These are phyloP conservation scores for Heteromormyrus szaboi DNA, from an alignment of 2,797 vertebrate species.

Conservation along the genomic window DNA sequence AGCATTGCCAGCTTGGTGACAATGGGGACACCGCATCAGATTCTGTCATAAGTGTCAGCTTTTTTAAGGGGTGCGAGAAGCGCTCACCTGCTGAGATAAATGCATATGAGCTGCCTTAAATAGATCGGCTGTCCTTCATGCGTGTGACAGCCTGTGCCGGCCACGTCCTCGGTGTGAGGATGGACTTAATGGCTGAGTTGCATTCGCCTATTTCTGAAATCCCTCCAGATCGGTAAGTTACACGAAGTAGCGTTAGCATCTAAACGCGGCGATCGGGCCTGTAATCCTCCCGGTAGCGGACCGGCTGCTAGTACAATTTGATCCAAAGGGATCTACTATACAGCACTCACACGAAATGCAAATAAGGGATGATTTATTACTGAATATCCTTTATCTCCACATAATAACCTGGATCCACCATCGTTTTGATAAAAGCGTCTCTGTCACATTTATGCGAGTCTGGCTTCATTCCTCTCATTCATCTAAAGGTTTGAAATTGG, in stretches of 20 bases:
- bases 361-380: neutral
- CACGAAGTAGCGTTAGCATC: neutral
- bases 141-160: conserved; percentile 1
- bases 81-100: conserved; percentile 6
- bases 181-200: neutral
- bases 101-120: conserved; percentile 7
- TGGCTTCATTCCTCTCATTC: neutral
- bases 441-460: neutral
- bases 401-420: neutral
- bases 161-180: neutral
- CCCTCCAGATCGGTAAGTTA: neutral
- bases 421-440: neutral
- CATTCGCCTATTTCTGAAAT: conserved; percentile 5
- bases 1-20: neutral
- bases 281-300: neutral
- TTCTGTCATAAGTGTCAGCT: neutral
- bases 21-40: neutral
- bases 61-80: neutral
- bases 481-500: neutral
- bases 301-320: neutral
- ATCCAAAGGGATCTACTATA: neutral
- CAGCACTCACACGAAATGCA: neutral
- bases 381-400: neutral
- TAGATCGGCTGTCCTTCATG: neutral
- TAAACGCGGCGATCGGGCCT: neutral